phyloP scores from a whole-genome alignment of 2,888 invertebrate species.

The Lasioglossum marginatum region DNA sequence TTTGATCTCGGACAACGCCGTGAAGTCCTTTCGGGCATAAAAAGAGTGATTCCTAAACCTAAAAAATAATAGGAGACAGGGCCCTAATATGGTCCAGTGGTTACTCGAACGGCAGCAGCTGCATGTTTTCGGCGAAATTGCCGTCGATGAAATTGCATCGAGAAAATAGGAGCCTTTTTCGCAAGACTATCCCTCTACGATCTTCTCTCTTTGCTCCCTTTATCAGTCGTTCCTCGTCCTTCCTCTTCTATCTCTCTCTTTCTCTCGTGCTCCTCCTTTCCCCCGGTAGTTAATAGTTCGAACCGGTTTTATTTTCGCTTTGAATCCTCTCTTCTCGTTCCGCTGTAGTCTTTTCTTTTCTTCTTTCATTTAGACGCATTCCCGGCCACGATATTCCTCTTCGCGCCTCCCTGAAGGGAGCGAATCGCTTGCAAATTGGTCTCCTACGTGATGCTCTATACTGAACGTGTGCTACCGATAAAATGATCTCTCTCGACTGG shows the following conservation, averaged over 20 bases:
- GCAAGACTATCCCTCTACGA: constrained; percentile 27
- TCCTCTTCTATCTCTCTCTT: not conserved
- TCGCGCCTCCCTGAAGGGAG: constrained; percentile 48
- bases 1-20: constrained; percentile 65
- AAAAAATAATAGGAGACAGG: constrained; percentile 57
- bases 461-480: not conserved
- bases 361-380: constrained; percentile 24
- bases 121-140: constrained; percentile 75
- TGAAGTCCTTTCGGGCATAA: constrained; percentile 49
- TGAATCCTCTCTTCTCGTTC: constrained; percentile 44
- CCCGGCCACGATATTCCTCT: constrained; percentile 38
- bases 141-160: constrained; percentile 71
- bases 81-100: constrained; percentile 59
- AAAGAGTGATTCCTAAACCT: constrained; percentile 49
- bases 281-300: constrained; percentile 46
- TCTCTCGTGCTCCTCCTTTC: not conserved
- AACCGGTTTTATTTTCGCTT: constrained; percentile 53
- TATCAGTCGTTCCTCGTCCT: constrained; percentile 3
- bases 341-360: constrained; percentile 17
- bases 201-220: not conserved
- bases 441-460: not conserved
- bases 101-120: constrained; percentile 69
- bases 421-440: constrained; percentile 57
- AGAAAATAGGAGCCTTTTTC: constrained; percentile 57
- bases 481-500: not conserved